These are phyloP conservation scores for Leptopilina clavipes DNA, from an alignment of 1,140 invertebrate species.

Conservation along the genomic window DNA sequence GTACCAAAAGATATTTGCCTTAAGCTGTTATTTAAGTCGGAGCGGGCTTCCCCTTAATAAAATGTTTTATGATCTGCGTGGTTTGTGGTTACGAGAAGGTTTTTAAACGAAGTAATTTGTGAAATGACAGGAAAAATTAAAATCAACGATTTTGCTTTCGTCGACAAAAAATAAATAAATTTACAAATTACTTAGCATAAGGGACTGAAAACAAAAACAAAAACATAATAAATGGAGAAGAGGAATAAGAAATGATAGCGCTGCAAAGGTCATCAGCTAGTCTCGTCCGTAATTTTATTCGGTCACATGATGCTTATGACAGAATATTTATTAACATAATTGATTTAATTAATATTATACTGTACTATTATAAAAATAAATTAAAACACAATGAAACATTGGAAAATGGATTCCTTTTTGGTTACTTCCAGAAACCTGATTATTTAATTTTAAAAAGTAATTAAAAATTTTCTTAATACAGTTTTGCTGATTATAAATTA, in stretches of 20 bases:
- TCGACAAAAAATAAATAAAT: conserved; percentile 52
- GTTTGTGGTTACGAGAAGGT: conserved; percentile 65
- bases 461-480: no score
- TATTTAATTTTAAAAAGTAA: no score
- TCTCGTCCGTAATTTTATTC: conserved; percentile 72
- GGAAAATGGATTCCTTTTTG: conserved; percentile 7
- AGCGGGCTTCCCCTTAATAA: conserved; percentile 60
- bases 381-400: conserved; percentile 69
- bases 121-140: conserved; percentile 45
- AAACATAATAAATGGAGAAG: conserved; percentile 19
- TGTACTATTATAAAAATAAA: conserved; percentile 72
- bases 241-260: conserved; percentile 61
- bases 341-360: conserved; percentile 73
- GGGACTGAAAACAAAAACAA: conserved; percentile 55
- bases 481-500: no score
- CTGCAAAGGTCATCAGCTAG: conserved; percentile 71
- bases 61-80: conserved; percentile 60
- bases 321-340: conserved; percentile 73
- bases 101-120: conserved; percentile 34
- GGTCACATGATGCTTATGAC: conserved; percentile 71
- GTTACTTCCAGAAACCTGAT: not conserved
- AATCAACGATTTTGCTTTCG: conserved; percentile 56
- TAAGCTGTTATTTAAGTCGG: conserved; percentile 59
- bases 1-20: conserved; percentile 30
- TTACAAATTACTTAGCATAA: conserved; percentile 65